A percentile compares a stretch with the other conserved stretches of the same genome.
Conservation (phyloP, 2,113 vertebrate species). For the Rhizomys pruinosus region DNA sequence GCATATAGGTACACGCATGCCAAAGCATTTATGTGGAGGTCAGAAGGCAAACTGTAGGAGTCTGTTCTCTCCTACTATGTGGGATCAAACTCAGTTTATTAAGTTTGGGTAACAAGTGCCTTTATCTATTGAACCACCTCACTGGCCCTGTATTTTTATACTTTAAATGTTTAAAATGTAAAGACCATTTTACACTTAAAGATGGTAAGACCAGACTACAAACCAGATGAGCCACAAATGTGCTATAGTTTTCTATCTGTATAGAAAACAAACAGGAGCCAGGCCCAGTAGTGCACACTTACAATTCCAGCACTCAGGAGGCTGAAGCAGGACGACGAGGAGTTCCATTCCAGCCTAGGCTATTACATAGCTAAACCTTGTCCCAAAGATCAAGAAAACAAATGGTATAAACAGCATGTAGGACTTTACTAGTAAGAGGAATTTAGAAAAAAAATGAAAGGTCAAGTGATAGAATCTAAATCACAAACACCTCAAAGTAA, state of each 20-base stretch:
- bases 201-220: not conserved
- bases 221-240: not conserved
- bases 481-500: not conserved
- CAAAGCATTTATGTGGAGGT: too few species aligned
- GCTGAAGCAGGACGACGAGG: not conserved
- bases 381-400: not conserved
- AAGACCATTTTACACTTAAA: constrained; percentile 44
- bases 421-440: not conserved
- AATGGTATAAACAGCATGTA: not conserved
- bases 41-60: too few species aligned
- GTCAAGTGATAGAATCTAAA: not conserved
- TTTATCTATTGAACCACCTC: not conserved
- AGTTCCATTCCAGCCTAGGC: not conserved
- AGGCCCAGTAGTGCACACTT: not conserved
- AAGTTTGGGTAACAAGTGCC: not conserved
- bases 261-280: not conserved
- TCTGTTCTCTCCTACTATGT: not conserved
- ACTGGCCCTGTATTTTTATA: not conserved
- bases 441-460: not conserved
- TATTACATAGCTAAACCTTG: not conserved
- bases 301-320: not conserved
- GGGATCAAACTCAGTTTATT: not conserved
- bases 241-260: not conserved
- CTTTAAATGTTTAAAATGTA: constrained; percentile 33
- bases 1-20: too few species aligned